These are phyloP conservation scores for Perdix hodgsoniae DNA, from an alignment of 2,797 vertebrate genomes.

Conservation along the genomic window DNA sequence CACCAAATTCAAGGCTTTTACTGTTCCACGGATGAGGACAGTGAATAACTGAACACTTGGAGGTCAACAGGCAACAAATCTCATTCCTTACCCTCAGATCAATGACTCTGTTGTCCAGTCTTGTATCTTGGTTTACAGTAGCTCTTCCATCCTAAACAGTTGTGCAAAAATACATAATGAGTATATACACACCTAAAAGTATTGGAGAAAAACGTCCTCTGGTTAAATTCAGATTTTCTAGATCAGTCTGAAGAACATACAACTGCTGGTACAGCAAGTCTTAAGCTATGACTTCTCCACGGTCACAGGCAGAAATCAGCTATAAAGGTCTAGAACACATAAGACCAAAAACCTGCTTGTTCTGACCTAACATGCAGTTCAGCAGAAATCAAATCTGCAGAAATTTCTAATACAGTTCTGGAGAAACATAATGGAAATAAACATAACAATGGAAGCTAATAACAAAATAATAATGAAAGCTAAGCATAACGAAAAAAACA, in stretches of 20 bases:
- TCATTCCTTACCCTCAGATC: slow-evolving; percentile 91
- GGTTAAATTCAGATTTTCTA: background rate
- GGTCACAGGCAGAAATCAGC: background rate
- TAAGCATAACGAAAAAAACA: background rate
- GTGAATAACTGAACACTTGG: background rate
- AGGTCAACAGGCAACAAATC: background rate
- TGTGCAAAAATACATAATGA: slow-evolving; percentile 11
- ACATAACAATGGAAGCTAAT: background rate
- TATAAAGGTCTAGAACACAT: background rate
- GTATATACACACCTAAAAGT: background rate
- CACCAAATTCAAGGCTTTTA: background rate
- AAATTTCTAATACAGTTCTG: background rate
- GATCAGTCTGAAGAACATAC: background rate
- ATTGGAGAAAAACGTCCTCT: background rate
- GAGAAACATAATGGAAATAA: background rate
- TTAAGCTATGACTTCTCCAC: background rate
- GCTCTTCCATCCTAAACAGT: slow-evolving; percentile 93
- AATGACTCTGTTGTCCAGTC: slow-evolving; percentile 97
- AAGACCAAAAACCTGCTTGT: background rate
- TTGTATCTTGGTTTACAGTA: slow-evolving; percentile 98
- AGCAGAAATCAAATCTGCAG: background rate
- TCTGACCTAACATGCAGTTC: background rate
- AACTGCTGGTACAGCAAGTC: background rate
- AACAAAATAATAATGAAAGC: background rate
- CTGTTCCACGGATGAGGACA: background rate